Evolutionary conservation across 2,113 vertebrate genomes (phyloP), one percentile per base, ranked within the genome.

Genomic region (Empidonax alnorum): DNA sequence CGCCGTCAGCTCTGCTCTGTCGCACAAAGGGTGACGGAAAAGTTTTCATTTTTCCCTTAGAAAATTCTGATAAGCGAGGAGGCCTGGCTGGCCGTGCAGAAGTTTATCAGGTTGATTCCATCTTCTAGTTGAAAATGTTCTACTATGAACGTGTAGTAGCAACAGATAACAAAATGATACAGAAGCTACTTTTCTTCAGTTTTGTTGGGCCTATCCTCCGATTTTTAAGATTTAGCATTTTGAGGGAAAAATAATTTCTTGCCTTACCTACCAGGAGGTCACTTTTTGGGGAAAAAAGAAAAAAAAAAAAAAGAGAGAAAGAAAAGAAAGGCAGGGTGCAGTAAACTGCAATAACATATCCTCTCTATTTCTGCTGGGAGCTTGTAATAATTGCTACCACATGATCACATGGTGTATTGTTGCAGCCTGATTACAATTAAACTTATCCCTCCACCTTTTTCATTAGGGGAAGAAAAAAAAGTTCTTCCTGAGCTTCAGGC

Each of bases 311-410:
- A 22, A 33, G 2, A 25, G 22, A 15, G 20, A 23, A 27, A 41
- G 2, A 37, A 71, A 80, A 79, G 3, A 44, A 59, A 56, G 16
- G 25, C 68, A 89, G 39, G 6, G 46, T 91, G 94, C 74, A 85
- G 87, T 87, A 39, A 94, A 23, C 53, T 87, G 46, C 62, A 88
- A 39, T 71, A 71, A 72, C 35, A 76, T 76, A 81, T 91, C 53
- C 61, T 93, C 86, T 87, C 42, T 73, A 73, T 89, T 96, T 96
- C 71, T 96, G 53, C 78, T 81, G 56, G 80, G 61, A 95, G 74
- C 67, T 81, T 92, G 83, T 93, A 95, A 96, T 96, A 97, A 97
- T 97, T 97, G 88, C 66, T 97, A 96, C 93, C 97, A 96, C 90
- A 97, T 95, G 95, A 97, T 95, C 89, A 91, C 95, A 96, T 94